Evolutionary conservation across 2,797 vertebrate genomes (phyloP), one percentile per base, ranked within the genome.

Genomic region (Labeo calbasu): DNA sequence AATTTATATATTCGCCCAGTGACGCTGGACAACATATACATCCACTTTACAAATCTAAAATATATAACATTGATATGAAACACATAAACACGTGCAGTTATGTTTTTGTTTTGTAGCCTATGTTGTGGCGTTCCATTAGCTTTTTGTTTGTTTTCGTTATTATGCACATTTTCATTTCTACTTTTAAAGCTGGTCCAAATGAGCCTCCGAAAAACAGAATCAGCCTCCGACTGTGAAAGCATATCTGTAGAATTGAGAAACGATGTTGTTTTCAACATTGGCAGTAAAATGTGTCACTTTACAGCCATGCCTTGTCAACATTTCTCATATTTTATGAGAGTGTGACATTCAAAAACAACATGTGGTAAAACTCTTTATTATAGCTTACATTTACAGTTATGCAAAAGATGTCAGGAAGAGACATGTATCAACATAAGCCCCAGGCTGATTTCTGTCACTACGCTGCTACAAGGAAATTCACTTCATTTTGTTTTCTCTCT

Each of bases 181-280:
- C 72, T 66, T 50, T 55, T 19, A 72, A 72, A 73, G 61, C 50
- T 78, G 46, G 43, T 51, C 21, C n/a, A 77, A 82, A 68, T 13
- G n/a, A 84, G 69, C 59, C 51, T 65, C 51, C 13, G 19, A 43
- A 76, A 71, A 70, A 76, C 71, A 40, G 21, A 57, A 72, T 43
- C 46, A 68, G 53, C 32, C 17, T 75, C 43, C 43, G 71, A 65
- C 82, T 70, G 53, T 84, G 76, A 70, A 79, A 86, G 79, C 59
- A 78, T 11, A 40, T 69, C 57, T 61, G 69, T 48, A 66, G 51
- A 88, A 73, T 43, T 75, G 65, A 81, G 28, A 65, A 83, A 83
- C 73, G 23, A 85, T 77, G 84, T 79, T 84, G 76, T 86, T 82
- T 85, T 88, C 73, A 84, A 63, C 55, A 77, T 72, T 80, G 72